Conservation (phyloP, 1,140 invertebrate species). For the Zophobas morio region DNA sequence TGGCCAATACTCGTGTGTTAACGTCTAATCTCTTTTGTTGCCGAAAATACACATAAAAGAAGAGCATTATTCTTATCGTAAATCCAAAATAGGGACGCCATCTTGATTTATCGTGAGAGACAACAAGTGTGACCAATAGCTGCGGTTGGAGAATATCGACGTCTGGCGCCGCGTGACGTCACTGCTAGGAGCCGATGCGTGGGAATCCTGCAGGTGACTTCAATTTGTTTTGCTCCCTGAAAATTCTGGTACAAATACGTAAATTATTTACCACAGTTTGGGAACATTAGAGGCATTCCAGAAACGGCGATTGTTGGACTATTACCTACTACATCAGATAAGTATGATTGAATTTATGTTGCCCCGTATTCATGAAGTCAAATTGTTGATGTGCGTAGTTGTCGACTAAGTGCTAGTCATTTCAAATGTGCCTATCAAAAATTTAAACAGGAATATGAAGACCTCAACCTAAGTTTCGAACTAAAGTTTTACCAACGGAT, state of each 20-base stretch:
- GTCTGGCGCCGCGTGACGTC: constrained; percentile 45
- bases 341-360: too few species aligned
- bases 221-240: constrained; percentile 25
- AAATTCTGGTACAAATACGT: constrained; percentile 37
- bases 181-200: constrained; percentile 36
- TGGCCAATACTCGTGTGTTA: neutral
- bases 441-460: too few species aligned
- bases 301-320: neutral
- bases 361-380: too few species aligned
- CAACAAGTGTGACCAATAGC: constrained; percentile 53
- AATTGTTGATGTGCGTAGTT: too few species aligned
- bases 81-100: constrained; percentile 40
- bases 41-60: constrained; percentile 5
- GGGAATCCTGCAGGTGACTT: constrained; percentile 39
- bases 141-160: constrained; percentile 48
- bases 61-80: constrained; percentile 31
- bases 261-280: constrained; percentile 32
- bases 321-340: neutral
- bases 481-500: too few species aligned
- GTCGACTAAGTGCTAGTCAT: too few species aligned
- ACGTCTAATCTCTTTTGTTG: neutral
- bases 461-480: too few species aligned
- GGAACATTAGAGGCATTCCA: neutral
- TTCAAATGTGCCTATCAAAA: too few species aligned
- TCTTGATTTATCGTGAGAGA: constrained; percentile 51